Evolutionary conservation across 2,113 vertebrate species (phyloP).

Genomic region (Mohoua ochrocephala): DNA sequence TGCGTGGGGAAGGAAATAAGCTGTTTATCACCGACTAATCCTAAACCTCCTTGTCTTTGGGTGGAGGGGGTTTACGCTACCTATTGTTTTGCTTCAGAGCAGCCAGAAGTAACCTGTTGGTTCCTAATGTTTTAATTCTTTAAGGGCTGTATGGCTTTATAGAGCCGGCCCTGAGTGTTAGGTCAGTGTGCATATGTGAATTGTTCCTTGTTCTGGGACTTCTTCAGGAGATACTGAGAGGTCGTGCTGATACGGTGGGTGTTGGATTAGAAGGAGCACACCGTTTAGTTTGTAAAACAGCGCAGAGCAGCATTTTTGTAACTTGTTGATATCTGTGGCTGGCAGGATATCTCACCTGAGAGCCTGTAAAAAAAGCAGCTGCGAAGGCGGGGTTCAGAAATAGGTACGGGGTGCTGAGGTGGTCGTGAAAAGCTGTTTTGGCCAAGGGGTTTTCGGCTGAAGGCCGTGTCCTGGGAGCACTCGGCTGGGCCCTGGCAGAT

Average conservation of each 20-base stretch:
- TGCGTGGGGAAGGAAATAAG: background rate
- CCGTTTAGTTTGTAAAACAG: background rate
- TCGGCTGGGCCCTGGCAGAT: background rate
- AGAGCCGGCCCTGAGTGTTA: background rate
- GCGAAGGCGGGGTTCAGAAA: background rate
- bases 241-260: background rate
- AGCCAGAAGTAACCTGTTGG: background rate
- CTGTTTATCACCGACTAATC: background rate
- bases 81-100: background rate
- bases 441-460: background rate
- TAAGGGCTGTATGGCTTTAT: rapidly evolving
- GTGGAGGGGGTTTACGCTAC: background rate
- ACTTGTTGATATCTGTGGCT: background rate
- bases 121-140: background rate
- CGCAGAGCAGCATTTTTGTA: background rate
- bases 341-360: background rate
- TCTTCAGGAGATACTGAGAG: background rate
- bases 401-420: background rate
- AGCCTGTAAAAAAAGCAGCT: background rate
- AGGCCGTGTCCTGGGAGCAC: background rate
- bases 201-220: background rate
- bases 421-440: background rate
- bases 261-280: background rate
- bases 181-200: background rate
- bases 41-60: background rate